A percentile compares a stretch with the other conserved stretches of the same genome.
Evolutionary conservation across 1,140 invertebrate species (phyloP).

Genomic region (Muscidifurax raptorellus): DNA sequence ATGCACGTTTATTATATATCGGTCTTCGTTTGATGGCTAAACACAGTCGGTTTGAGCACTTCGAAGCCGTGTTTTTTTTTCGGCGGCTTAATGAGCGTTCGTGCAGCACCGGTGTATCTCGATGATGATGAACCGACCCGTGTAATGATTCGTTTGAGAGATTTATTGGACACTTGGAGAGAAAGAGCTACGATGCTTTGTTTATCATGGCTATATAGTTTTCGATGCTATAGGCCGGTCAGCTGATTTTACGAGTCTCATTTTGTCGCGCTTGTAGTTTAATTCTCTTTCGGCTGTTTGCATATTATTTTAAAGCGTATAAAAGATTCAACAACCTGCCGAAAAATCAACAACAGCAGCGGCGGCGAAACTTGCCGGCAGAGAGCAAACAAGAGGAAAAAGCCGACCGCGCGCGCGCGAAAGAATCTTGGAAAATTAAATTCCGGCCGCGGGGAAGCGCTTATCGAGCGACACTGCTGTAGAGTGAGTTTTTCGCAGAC

Average conservation of each 20-base stretch:
- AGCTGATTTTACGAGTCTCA: no score
- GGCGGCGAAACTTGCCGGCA: not conserved
- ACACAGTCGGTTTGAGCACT: not conserved
- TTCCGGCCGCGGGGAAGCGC: conserved; percentile 14
- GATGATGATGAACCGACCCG: not conserved
- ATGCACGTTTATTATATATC: not conserved
- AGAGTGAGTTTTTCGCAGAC: not conserved
- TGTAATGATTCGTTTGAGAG: not conserved
- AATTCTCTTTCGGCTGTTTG: no score
- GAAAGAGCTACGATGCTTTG: not conserved
- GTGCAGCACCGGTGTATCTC: not conserved
- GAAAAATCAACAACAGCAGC: not conserved
- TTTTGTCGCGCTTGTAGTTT: no score
- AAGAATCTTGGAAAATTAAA: conserved; percentile 41
- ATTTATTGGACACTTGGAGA: conserved; percentile 6
- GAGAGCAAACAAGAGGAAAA: not conserved
- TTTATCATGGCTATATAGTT: not conserved
- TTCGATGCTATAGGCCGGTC: no score
- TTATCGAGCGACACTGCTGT: conserved; percentile 24
- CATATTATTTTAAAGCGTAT: no score
- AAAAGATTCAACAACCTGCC: no score
- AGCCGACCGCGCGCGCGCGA: not conserved
- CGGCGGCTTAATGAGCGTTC: not conserved
- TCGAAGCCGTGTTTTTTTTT: not conserved
- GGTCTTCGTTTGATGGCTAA: conserved; percentile 4